Evolutionary conservation across 2,113 vertebrate genomes (phyloP).

Genomic region (Zingel zingel): DNA sequence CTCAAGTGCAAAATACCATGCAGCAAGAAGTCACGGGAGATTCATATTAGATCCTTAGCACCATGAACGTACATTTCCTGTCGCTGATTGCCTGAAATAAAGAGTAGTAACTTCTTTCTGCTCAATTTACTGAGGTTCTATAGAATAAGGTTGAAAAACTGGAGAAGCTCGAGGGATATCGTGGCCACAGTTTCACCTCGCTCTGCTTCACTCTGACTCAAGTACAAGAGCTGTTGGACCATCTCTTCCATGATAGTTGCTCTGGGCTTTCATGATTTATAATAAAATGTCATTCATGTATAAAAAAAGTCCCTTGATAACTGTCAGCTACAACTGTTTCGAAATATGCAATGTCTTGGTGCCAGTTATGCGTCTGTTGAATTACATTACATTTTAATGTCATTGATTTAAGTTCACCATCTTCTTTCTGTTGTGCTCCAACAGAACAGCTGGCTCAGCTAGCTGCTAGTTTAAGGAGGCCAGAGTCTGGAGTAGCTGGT

Average conservation of each 20-base stretch:
- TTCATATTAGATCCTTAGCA: slow-evolving; percentile 66
- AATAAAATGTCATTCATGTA: slow-evolving; percentile 9
- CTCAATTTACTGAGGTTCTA: slow-evolving; percentile 54
- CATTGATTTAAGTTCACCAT: background rate
- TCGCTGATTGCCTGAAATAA: slow-evolving; percentile 59
- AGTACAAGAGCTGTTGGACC: slow-evolving; percentile 14
- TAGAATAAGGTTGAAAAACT: slow-evolving; percentile 55
- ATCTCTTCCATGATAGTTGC: slow-evolving; percentile 11
- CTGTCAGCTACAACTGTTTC: slow-evolving; percentile 9
- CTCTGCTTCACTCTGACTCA: slow-evolving; percentile 34
- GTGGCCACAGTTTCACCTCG: slow-evolving; percentile 62
- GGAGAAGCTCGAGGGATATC: slow-evolving; percentile 47
- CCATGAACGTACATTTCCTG: slow-evolving; percentile 60
- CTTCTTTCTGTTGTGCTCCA: slow-evolving; percentile 44
- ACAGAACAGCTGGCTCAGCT: slow-evolving; percentile 95
- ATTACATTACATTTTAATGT: background rate
- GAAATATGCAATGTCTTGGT: background rate
- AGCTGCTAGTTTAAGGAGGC: slow-evolving; percentile 94
- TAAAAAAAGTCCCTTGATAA: slow-evolving; percentile 10
- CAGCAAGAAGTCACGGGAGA: slow-evolving; percentile 58
- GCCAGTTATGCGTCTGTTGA: background rate
- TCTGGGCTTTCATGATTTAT: slow-evolving; percentile 48
- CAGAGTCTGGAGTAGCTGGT: slow-evolving; percentile 91
- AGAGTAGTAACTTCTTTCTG: slow-evolving; percentile 63
- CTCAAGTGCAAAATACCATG: slow-evolving; percentile 59